Evolutionary conservation across 2,888 invertebrate genomes (phyloP), one percentile per base, ranked within the genome.

Genomic region (Amblyteles armatorius): DNA sequence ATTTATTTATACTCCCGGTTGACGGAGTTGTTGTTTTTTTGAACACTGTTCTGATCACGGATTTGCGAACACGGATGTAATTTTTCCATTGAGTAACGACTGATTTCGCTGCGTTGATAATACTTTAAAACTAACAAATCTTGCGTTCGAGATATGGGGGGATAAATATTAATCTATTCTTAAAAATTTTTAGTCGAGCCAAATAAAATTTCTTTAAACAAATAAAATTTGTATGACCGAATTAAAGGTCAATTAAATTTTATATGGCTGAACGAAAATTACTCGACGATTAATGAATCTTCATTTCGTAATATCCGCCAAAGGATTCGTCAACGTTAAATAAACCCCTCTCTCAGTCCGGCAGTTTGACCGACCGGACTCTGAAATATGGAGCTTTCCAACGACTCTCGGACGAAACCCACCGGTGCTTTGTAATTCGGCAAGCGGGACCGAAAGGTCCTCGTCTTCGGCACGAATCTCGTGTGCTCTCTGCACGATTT

Each of bases 401-500:
- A 29, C 13, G 26, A 65, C 33, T 16, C 22, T 44, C 52, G 29
- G n/a, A 68, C 33, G 22, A 78, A 78, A 48, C 40, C 55, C 48
- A 13, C 33, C 52, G 44, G 44, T n/a, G 52, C 22, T 79, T 76
- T 7, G 11, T 60, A 67, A 82, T 85, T 29, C 22, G 65, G 36
- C 67, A 57, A 76, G 29, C 67, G 36, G 19, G 16, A 50, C 50
- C 50, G 36, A 71, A 36, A 11, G 50, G 36, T 48, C 86, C 73
- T 22, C 26, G 22, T 57, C 33, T 13, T 48, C 60, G 67, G 78
- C 68, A 71, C 85, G 86, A 86, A 89, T 87, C 11, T 86, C 83
- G 87, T 74, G 40, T 40, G 40, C 11, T 84, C 87, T 87, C 88
- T 87, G 82, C 89, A 88, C 88, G 88, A 90, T 91, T 90, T 88